phyloP scores from a whole-genome alignment of 2,797 vertebrate species.

The Amniataba percoides region DNA sequence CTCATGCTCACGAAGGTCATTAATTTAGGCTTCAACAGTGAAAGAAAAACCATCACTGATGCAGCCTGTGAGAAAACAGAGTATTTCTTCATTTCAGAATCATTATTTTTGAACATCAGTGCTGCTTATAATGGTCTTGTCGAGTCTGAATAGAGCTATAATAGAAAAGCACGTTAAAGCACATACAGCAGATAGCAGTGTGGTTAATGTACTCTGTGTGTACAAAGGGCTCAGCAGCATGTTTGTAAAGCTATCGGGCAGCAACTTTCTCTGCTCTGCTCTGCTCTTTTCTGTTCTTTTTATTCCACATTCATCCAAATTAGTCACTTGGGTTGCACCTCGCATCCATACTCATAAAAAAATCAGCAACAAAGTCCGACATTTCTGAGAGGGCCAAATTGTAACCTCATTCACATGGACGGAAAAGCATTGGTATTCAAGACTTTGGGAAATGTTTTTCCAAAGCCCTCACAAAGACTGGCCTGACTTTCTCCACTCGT shows the following conservation, averaged over 20 bases:
- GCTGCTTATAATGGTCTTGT: neutral
- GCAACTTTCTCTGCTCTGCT: neutral
- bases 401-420: too few species aligned
- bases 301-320: neutral
- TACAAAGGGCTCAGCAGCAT: neutral
- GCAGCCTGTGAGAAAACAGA: neutral
- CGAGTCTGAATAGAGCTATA: neutral
- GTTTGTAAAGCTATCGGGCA: too few species aligned
- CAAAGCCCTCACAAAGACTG: neutral
- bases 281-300: too few species aligned
- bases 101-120: neutral
- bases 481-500: conserved; percentile 8
- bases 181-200: neutral
- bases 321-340: neutral
- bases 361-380: neutral
- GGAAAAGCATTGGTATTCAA: neutral
- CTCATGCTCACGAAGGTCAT: neutral
- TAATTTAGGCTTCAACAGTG: conserved; percentile 16
- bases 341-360: neutral
- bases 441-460: neutral
- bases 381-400: too few species aligned
- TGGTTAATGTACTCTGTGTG: neutral
- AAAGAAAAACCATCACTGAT: neutral
- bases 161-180: neutral
- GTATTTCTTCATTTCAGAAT: conserved; percentile 4